Evolutionary conservation across 2,797 vertebrate genomes (phyloP), one percentile per base, ranked within the genome.

Genomic region (Pseudochirops corinnae): DNA sequence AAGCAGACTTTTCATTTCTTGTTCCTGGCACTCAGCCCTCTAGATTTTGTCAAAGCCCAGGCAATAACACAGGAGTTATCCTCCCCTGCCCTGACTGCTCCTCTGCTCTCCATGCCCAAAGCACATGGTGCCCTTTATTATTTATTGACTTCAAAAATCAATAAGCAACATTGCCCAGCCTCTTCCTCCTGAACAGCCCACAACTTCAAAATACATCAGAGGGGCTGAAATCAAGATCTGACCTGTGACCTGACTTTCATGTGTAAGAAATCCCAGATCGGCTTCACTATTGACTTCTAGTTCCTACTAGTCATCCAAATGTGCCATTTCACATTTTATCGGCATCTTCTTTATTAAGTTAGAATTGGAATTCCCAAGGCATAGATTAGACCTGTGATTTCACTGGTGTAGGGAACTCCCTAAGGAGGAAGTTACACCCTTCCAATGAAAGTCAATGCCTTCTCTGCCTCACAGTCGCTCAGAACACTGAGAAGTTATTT

Each of bases 271-370:
- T 95, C 10, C 57, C 57, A 94, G 21, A 26, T 5, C 26, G 6
- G 93, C 46, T 96, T 97, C 62, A 92, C 74, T 96, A 92, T 93
- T 97, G 96, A 95, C 93, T 62, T 94, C 91, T 94, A 46, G 29
- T 95, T 82, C 21, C 74, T 82, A 26, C 21, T 46, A 82, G 7
- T 82, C 74, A 87, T 4, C 39, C 74, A 50, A 26, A 87, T 26
- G 74, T 28, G 3, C 39, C 39, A 26, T 46, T 46, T 82, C 26
- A 10, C 24, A 10, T 87, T 46, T 46, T 87, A 46, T 87, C 46
- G 74, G 9, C 74, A 87, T 87, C 62, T n/a, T 74, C 33, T 87
- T 50, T 87, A 12, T 50, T 24, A 46, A 46, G 21, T 82, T 82
- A 82, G 74, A 82, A 82, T 50, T 87, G 74, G 39, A n/a, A 87